Percentiles rank a stretch among this genome's conserved stretches.
phyloP scores from a whole-genome alignment of 2,113 vertebrate species.

The Phoxinus phoxinus region DNA sequence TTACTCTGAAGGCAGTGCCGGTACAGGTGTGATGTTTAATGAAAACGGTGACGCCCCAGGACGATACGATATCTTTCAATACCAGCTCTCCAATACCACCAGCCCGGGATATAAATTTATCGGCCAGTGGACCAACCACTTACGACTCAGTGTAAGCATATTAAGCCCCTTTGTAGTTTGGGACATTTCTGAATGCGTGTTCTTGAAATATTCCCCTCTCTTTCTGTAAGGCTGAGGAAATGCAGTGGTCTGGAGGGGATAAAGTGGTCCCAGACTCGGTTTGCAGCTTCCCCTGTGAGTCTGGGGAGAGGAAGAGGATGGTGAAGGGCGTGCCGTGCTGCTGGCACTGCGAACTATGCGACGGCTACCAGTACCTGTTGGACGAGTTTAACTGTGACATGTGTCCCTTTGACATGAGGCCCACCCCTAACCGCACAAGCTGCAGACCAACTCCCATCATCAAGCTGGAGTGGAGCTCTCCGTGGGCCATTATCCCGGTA shows the following conservation, averaged over 20 bases:
- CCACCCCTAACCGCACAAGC: conserved; percentile 76
- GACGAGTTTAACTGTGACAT: conserved; percentile 80
- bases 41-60: conserved; percentile 89
- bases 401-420: conserved; percentile 81
- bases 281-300: conserved; percentile 85
- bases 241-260: conserved; percentile 83
- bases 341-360: conserved; percentile 85
- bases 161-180: conserved; percentile 16
- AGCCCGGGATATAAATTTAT: conserved; percentile 80
- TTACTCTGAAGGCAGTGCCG: conserved; percentile 73
- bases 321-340: conserved; percentile 85
- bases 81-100: conserved; percentile 82
- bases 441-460: conserved; percentile 82
- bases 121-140: conserved; percentile 87
- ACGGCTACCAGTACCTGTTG: conserved; percentile 81
- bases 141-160: conserved; percentile 81
- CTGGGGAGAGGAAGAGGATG: conserved; percentile 82
- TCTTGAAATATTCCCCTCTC: neutral
- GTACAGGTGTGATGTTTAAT: conserved; percentile 86
- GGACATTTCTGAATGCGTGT: neutral
- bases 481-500: conserved; percentile 82
- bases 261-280: conserved; percentile 77
- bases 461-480: conserved; percentile 82
- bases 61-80: conserved; percentile 94
- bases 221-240: conserved; percentile 77